Conservation (phyloP, 2,113 vertebrate species). For the Ailuropoda melanoleuca region DNA sequence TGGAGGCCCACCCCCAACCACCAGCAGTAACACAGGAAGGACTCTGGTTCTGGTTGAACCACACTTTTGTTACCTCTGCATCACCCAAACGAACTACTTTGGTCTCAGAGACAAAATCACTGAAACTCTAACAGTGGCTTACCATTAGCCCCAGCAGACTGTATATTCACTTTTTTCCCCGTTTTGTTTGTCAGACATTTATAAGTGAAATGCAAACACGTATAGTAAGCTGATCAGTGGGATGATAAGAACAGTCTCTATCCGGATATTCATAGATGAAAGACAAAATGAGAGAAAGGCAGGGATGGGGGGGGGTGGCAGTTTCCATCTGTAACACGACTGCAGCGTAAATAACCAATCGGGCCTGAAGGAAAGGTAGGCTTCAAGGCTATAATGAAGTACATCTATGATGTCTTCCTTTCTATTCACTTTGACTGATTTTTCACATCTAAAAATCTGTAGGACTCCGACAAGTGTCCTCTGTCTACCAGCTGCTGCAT, state of each 20-base stretch:
- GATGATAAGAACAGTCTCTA: neutral
- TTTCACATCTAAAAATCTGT: neutral
- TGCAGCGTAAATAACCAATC: neutral
- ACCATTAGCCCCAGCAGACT: neutral
- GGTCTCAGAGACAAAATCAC: neutral
- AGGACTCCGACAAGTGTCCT: neutral
- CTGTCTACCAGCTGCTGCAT: neutral
- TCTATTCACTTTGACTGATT: neutral
- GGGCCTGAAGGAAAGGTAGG: neutral
- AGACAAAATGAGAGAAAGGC: neutral
- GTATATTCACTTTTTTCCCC: neutral
- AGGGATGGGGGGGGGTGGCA: neutral
- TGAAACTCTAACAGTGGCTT: neutral
- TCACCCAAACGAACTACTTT: neutral
- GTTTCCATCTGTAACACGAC: neutral
- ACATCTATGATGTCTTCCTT: neutral
- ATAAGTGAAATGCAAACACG: neutral
- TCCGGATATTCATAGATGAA: neutral
- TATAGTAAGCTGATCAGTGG: neutral
- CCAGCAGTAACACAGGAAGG: neutral
- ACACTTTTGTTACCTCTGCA: neutral
- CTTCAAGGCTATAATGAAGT: neutral
- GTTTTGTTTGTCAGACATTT: neutral
- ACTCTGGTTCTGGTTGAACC: neutral
- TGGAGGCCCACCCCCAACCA: neutral